These are phyloP conservation scores for Acipenser oxyrinchus DNA, from an alignment of 2,797 vertebrate genomes.

Conservation along the genomic window DNA sequence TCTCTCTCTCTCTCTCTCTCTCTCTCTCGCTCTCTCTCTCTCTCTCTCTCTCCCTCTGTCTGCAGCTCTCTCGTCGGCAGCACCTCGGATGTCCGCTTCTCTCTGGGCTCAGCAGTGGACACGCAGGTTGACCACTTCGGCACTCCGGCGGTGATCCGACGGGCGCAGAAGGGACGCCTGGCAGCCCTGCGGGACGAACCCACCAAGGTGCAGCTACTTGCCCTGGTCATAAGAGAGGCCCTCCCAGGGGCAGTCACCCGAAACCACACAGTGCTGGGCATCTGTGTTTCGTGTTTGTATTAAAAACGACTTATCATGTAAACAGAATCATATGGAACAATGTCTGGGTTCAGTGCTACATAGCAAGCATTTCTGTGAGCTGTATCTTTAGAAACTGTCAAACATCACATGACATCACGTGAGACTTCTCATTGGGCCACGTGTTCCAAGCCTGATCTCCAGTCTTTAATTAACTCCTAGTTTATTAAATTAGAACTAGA, in stretches of 20 bases:
- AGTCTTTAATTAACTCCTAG: too few species aligned
- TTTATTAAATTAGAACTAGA: too few species aligned
- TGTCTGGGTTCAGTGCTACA: too few species aligned
- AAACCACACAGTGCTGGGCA: not conserved
- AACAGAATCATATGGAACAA: too few species aligned
- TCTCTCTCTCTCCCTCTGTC: not conserved
- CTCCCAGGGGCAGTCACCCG: not conserved
- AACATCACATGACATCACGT: too few species aligned
- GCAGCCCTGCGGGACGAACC: constrained; percentile 70
- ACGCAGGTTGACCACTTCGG: constrained; percentile 67
- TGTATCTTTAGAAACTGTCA: too few species aligned
- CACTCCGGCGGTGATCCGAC: constrained; percentile 63
- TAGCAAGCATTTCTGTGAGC: too few species aligned
- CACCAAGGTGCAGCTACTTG: constrained; percentile 65
- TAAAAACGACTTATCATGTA: too few species aligned
- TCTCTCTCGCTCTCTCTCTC: too few species aligned
- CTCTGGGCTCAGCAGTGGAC: constrained; percentile 59
- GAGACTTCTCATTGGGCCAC: too few species aligned
- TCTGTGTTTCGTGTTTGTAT: not conserved
- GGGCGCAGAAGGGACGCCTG: constrained; percentile 71
- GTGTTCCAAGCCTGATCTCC: too few species aligned
- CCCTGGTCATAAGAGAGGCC: not conserved
- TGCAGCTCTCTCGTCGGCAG: constrained; percentile 79
- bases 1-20: too few species aligned
- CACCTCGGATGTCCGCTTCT: constrained; percentile 74